Base-by-base conservation (phyloP, 2,888 invertebrate species). In the Xestia sexstrigata region DNA sequence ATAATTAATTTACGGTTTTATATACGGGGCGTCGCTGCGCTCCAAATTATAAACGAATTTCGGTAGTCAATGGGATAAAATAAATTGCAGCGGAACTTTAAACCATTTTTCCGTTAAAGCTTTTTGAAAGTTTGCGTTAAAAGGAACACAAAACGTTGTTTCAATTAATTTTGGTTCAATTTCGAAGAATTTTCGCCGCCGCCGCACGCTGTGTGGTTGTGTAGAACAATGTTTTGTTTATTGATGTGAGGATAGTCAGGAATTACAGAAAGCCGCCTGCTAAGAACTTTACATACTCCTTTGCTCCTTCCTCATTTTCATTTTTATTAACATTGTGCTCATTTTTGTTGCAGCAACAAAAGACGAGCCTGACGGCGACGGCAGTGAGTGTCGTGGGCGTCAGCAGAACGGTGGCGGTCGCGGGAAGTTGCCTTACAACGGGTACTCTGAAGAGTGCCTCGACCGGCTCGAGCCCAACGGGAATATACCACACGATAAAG, bases 381-480 rank as follows among this genome's bases (percentile, higher is more conserved):
- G 90, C 58, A 92, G 94, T 76, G 96, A 95, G 89, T 95, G 95
- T 88, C 94, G 95, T 75, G 96, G 97, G 88, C 97, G 97, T 89
- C 97, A 97, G 90, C 97, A 97, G 93, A 97, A 97, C 94, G 95
- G 96, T 87, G 97, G 97, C 91, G 97, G 97, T 91, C 97, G 97
- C 93, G 98, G 97, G 93, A 99, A 98, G 97, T 97, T 99, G 95
- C 98, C 98, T 87, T 98, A 98, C 97, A 99, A 99, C 97, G 99
- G 99, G 88, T 99, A 98, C 97, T 99, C 99, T 79, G 99, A 99
- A 93, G 99, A 99, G 97, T 99, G 98, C 97, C 98, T 99, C 94
- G 99, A 99, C 97, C 97, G 99, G 94, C 97, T 99, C 93, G 99
- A 99, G 97, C 98, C 98, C 93, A 99, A 99, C 97, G 99, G 99